Base-by-base conservation (phyloP, 2,113 vertebrate genomes). In the Laticauda colubrina region DNA sequence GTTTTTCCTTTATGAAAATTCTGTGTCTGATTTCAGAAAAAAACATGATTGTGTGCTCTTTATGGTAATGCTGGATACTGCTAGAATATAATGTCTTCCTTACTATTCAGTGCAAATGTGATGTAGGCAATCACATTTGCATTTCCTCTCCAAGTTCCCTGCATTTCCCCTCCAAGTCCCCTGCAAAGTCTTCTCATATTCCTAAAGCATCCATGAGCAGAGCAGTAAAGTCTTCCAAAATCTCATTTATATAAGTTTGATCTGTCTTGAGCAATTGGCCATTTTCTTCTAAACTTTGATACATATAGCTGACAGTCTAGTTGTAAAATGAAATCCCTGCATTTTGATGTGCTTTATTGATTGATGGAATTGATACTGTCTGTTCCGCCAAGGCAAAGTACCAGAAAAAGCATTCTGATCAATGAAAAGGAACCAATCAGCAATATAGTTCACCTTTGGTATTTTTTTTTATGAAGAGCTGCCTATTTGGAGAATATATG, bases 41-140 rank as follows among this genome's bases (percentile, higher is more conserved):
- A 23, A n/a, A 90, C 92, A 51, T 61, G 94, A 87, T 43, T 95
- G 39, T 53, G 15, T 59, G 54, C 85, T 89, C 55, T 91, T 91
- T 93, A 81, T 85, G 54, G 26, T 85, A 91, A 91, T 91, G 34
- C 89, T 39, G 20, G 45, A 20, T 85, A 64, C 90, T 23, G 0
- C 39, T 34, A 87, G 48, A 69, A 39, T 12, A 81, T 85, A 75
- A 55, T 2, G 94, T 48, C 93, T 81, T 92, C 54, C 64, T 86
- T 39, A 7, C 15, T 39, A 34, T 90, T 89, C 56, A 54, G 5
- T 87, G 69, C 45, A 94, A 94, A 94, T 90, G 91, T 92, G 54
- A 94, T 92, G 53, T 75, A 85, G 93, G 90, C 81, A 92, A 94
- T 95, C 43, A 90, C 48, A 43, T 53, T n/a, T 12, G 34, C 89